Base-by-base conservation (phyloP, 2,797 vertebrate genomes). In the Crenuchus spilurus region DNA sequence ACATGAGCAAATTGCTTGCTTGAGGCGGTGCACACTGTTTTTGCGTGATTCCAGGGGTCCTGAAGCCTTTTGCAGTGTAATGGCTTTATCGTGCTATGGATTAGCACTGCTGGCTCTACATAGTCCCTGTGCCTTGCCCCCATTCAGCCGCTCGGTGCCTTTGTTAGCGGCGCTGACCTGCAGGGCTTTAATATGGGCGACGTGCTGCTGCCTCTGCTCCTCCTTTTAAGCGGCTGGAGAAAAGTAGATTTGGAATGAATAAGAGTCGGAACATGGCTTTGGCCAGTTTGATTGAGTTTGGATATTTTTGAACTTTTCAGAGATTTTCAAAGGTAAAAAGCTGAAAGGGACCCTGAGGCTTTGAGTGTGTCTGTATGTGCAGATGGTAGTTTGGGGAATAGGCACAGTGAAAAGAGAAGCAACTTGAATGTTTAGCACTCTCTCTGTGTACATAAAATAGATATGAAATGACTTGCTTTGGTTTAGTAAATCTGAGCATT, bases 1-100 rank as follows among this genome's bases (percentile, higher is more conserved):
- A 85, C 74, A 82, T 78, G 81, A 75, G 75, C 64, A 82, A 86
- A 87, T 87, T 87, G 84, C 87, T 84, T 83, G 86, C 84, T 80
- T 74, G 30, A 86, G 79, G 87, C 84, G 78, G 79, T 80, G 68
- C 75, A 54, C 73, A 79, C 82, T 74, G 83, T 79, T 84, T 57
- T 85, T 80, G 80, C 44, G 70, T 83, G 75, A 86, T 86, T 74
- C 81, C 84, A 72, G 83, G 78, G 79, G 86, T 72, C 76, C 85
- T 83, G 83, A 84, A 79, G 87, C 82, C 83, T 75, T 76, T 84
- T 80, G 74, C 61, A 85, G 81, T 84, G 49, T 86, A 82, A 88
- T 82, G 83, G 69, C 83, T 88, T 86, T 82, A 87, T 86, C 82
- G 54, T 72, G 54, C 71, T 48, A 65, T 68, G 58, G 76, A 81